Evolutionary conservation across 2,888 invertebrate species (phyloP), one percentile per base, ranked within the genome.

Genomic region (Dysmachus trigonus): DNA sequence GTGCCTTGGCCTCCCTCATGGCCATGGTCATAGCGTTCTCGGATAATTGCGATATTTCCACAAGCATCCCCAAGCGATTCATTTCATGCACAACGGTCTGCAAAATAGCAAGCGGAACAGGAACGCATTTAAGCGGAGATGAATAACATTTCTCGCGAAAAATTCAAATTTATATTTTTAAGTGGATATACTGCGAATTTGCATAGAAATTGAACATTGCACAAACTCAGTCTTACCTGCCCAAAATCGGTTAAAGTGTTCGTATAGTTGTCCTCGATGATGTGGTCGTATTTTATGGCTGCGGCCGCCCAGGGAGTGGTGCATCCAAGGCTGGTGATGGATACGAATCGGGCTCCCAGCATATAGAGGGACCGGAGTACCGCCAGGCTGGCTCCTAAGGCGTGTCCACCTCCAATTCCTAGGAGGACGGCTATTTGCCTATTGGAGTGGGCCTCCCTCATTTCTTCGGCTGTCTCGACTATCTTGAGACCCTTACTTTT

Each of bases 41-140:
- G 10, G 95, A 94, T 0, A 95, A 93, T 90, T 95, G 94, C 1
- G 94, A 94, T 82, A 95, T 92, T 90, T 95, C 95, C 73, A 95
- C 93, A 86, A 95, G 91, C 95, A 95, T 95, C 2, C 95, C 95
- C 79, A 95, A 91, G 31, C 95, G 93, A 90, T 95, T 95, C 93
- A 95, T 93, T 91, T 95, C 95, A 85, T 91, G 92, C 0, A 95
- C 93, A 86, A 95, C 94, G 8, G 93, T 93, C 93, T 95, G 90
- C 13, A 88, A n/a, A n/a, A 89, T 51, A 8, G 41, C 76, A 87
- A 76, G 89, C 53, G 18, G 18, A 77, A 51, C 18, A 27, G 10
- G 33, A 53, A 13, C 4, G 47, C 33, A 76, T 53, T 85, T 76
- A 74, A 47, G 84, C 73, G 30, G 31, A 74, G 62, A 6, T 6